Evolutionary conservation across 2,113 vertebrate genomes (phyloP).

Genomic region (Siniperca chuatsi): DNA sequence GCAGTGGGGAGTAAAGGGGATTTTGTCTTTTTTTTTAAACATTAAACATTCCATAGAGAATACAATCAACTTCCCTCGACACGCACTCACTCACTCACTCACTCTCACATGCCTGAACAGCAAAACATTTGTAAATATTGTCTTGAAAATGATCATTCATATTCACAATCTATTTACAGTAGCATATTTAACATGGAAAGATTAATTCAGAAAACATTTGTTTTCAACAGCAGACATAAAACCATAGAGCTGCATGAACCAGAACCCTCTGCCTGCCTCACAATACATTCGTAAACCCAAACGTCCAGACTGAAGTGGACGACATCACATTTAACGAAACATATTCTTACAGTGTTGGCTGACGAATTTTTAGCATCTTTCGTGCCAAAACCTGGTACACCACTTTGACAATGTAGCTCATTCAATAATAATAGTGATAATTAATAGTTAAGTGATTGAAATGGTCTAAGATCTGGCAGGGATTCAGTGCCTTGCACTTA

Average conservation of each 20-base stretch:
- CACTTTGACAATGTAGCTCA: constrained; percentile 9
- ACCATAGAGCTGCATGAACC: constrained; percentile 42
- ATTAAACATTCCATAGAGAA: constrained; percentile 74
- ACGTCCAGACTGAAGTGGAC: constrained; percentile 14
- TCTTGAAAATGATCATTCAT: constrained; percentile 67
- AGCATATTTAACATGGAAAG: constrained; percentile 36
- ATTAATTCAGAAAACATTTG: constrained; percentile 49
- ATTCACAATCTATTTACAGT: constrained; percentile 79
- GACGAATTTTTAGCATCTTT: background rate
- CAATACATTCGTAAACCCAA: constrained; percentile 49
- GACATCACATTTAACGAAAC: constrained; percentile 34
- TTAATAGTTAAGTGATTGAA: constrained; percentile 10
- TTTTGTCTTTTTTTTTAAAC: constrained; percentile 43
- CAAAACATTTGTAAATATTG: constrained; percentile 68
- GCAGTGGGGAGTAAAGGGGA: constrained; percentile 52
- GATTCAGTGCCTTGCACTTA: background rate
- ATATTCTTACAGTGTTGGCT: constrained; percentile 20
- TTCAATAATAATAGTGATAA: background rate
- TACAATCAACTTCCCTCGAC: constrained; percentile 72
- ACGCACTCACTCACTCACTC: constrained; percentile 28
- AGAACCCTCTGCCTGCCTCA: constrained; percentile 41
- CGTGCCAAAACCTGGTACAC: background rate
- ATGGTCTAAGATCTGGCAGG: background rate
- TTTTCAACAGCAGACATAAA: constrained; percentile 42
- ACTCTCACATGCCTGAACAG: constrained; percentile 43